Percentiles rank a stretch among this genome's conserved stretches.
Evolutionary conservation across 2,797 vertebrate species (phyloP).

Genomic region (Artibeus jamaicensis): DNA sequence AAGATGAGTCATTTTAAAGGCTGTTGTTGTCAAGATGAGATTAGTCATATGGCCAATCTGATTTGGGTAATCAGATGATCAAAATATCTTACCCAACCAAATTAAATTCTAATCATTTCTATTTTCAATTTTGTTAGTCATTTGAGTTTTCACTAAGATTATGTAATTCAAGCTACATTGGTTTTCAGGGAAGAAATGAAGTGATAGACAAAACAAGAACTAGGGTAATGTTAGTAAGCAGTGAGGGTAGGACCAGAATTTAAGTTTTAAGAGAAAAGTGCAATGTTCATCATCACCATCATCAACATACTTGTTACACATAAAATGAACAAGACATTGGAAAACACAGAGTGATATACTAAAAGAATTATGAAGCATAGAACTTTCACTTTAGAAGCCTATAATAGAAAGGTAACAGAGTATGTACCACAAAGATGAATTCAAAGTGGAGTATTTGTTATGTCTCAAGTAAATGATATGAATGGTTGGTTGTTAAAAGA

Average conservation of each 20-base stretch:
- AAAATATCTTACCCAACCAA: conserved; percentile 12
- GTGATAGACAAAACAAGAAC: background rate
- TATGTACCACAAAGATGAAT: background rate
- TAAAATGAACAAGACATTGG: background rate
- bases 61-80: conserved; percentile 31
- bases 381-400: background rate
- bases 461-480: background rate
- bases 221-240: background rate
- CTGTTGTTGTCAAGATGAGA: conserved; percentile 6
- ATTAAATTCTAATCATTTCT: conserved; percentile 27
- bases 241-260: background rate
- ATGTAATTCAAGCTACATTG: background rate
- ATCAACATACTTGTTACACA: background rate
- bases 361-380: background rate
- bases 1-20: conserved; percentile 29
- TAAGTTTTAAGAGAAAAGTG: background rate
- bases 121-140: conserved; percentile 25
- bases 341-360: background rate
- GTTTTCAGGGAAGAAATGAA: background rate
- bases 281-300: background rate
- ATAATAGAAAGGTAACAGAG: background rate
- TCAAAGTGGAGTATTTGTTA: background rate
- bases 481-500: background rate
- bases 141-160: background rate
- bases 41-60: background rate